Conservation (phyloP, 2,113 vertebrate species). For the Leucoraja erinaceus region DNA sequence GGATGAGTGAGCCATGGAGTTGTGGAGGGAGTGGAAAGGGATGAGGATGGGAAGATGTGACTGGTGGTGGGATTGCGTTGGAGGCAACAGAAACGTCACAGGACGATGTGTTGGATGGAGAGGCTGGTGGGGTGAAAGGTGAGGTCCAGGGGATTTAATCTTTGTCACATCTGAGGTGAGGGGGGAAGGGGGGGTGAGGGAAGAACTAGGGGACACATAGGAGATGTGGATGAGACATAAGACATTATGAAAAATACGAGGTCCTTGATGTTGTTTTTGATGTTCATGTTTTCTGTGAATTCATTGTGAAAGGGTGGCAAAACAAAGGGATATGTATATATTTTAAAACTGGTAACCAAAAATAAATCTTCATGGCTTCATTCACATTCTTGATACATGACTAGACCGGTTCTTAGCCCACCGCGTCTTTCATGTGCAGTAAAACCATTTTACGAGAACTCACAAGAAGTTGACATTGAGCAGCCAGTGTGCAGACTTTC, state of each 20-base stretch:
- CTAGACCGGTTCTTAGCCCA: not conserved
- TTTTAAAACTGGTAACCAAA: not conserved
- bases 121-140: no score
- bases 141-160: no score
- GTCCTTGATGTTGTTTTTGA: not conserved
- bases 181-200: no score
- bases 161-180: no score
- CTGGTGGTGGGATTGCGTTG: no score
- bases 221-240: no score
- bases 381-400: not conserved
- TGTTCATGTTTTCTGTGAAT: not conserved
- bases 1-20: no score
- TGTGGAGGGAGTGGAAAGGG: no score
- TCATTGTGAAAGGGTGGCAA: not conserved
- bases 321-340: not conserved
- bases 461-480: constrained; percentile 20
- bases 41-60: no score
- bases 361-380: not conserved
- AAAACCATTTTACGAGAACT: constrained; percentile 26
- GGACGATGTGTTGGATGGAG: no score
- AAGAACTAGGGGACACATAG: no score
- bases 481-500: not conserved
- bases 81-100: no score
- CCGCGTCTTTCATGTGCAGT: not conserved
- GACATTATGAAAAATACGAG: not conserved